phyloP scores from a whole-genome alignment of 2,888 invertebrate genomes.

The Philonicus albiceps region DNA sequence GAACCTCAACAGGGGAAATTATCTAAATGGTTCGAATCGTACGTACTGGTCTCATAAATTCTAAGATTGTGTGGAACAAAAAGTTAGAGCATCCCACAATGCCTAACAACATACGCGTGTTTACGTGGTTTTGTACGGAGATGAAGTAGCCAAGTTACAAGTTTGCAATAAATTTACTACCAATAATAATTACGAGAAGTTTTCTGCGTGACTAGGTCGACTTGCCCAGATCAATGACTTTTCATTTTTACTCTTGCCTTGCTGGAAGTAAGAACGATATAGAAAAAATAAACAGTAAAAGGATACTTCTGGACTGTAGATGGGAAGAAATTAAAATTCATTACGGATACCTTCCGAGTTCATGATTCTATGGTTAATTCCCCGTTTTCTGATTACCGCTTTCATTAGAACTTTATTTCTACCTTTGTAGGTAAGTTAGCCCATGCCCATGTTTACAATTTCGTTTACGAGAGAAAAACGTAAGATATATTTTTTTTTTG shows the following conservation, averaged over 20 bases:
- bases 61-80: neutral
- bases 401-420: neutral
- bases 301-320: neutral
- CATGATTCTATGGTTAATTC: neutral
- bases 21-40: neutral
- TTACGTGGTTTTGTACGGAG: neutral
- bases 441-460: neutral
- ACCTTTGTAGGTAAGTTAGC: neutral
- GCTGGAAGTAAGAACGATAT: neutral
- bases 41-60: neutral
- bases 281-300: neutral
- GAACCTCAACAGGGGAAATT: neutral
- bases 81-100: neutral
- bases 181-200: neutral
- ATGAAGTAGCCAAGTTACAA: neutral
- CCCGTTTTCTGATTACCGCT: neutral
- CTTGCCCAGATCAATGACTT: neutral
- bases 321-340: conserved; percentile 4
- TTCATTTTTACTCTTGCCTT: neutral
- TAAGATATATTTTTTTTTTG: neutral
- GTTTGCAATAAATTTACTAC: neutral
- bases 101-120: neutral
- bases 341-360: neutral
- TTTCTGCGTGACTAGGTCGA: neutral
- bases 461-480: neutral